Evolutionary conservation across 2,888 invertebrate genomes (phyloP).

Genomic region (Acronicta psi): DNA sequence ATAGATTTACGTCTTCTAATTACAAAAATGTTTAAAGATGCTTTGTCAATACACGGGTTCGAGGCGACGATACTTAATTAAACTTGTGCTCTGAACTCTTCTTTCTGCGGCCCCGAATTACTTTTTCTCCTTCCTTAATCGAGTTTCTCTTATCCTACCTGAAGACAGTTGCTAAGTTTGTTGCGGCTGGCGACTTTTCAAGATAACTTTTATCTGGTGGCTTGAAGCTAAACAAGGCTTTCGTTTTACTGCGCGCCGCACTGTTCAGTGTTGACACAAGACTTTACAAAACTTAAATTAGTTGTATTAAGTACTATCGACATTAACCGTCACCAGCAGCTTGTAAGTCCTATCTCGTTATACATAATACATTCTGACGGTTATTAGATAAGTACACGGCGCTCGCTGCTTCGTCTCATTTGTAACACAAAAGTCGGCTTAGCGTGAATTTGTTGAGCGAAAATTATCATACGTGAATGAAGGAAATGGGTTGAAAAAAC

Average conservation of each 20-base stretch:
- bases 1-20: slow-evolving; percentile 3
- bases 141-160: slow-evolving; percentile 82
- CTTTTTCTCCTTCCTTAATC: slow-evolving; percentile 81
- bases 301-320: slow-evolving; percentile 67
- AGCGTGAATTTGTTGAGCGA: slow-evolving; percentile 48
- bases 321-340: slow-evolving; percentile 44
- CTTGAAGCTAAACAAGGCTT: slow-evolving; percentile 75
- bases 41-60: slow-evolving; percentile 24
- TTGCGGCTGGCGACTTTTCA: slow-evolving; percentile 74
- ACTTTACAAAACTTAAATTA: slow-evolving; percentile 75
- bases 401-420: slow-evolving; percentile 37
- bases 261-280: slow-evolving; percentile 67
- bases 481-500: slow-evolving; percentile 60
- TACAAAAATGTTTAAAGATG: slow-evolving; percentile 10
- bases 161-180: slow-evolving; percentile 81
- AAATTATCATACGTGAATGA: slow-evolving; percentile 64
- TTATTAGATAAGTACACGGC: slow-evolving; percentile 32
- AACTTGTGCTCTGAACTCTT: slow-evolving; percentile 66
- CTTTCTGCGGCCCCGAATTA: slow-evolving; percentile 70
- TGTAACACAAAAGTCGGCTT: slow-evolving; percentile 58
- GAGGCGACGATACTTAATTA: slow-evolving; percentile 42
- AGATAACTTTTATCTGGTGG: slow-evolving; percentile 78
- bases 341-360: slow-evolving; percentile 9
- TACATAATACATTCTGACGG: slow-evolving; percentile 27
- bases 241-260: slow-evolving; percentile 70